phyloP scores from a whole-genome alignment of 2,888 invertebrate species.

The Synergus japonicus region DNA sequence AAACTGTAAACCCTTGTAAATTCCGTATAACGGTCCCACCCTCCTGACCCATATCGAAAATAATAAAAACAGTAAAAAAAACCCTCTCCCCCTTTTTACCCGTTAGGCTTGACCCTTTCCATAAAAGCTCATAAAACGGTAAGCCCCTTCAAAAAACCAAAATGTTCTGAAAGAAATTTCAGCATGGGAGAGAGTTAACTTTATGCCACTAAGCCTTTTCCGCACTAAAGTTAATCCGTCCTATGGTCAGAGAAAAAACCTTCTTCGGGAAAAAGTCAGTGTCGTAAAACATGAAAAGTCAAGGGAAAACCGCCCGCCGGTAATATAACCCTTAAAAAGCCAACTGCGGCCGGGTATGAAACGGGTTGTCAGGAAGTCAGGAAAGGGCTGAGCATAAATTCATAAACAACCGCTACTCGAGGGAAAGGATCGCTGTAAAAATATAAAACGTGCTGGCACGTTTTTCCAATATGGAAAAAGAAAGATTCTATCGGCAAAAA shows the following conservation, averaged over 20 bases:
- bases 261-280: slow-evolving; percentile 48
- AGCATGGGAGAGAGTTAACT: slow-evolving; percentile 66
- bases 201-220: slow-evolving; percentile 73
- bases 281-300: slow-evolving; percentile 61
- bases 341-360: slow-evolving; percentile 48
- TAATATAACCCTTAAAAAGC: slow-evolving; percentile 62
- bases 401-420: slow-evolving; percentile 70
- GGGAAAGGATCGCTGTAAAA: slow-evolving; percentile 51
- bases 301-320: slow-evolving; percentile 60
- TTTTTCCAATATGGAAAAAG: slow-evolving; percentile 44
- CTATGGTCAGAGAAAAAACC: slow-evolving; percentile 28
- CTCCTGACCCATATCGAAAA: slow-evolving; percentile 57
- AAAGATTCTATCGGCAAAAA: neutral
- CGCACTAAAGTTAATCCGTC: slow-evolving; percentile 71
- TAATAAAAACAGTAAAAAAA: slow-evolving; percentile 53
- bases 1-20: slow-evolving; percentile 51
- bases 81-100: slow-evolving; percentile 40
- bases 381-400: slow-evolving; percentile 66
- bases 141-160: slow-evolving; percentile 46
- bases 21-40: slow-evolving; percentile 51
- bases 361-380: slow-evolving; percentile 54
- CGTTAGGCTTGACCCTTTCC: slow-evolving; percentile 42
- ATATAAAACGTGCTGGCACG: slow-evolving; percentile 43
- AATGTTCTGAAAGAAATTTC: slow-evolving; percentile 43
- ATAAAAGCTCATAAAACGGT: slow-evolving; percentile 61